These are phyloP conservation scores for Gallinago media DNA, from an alignment of 2,113 vertebrate species.

Conservation along the genomic window DNA sequence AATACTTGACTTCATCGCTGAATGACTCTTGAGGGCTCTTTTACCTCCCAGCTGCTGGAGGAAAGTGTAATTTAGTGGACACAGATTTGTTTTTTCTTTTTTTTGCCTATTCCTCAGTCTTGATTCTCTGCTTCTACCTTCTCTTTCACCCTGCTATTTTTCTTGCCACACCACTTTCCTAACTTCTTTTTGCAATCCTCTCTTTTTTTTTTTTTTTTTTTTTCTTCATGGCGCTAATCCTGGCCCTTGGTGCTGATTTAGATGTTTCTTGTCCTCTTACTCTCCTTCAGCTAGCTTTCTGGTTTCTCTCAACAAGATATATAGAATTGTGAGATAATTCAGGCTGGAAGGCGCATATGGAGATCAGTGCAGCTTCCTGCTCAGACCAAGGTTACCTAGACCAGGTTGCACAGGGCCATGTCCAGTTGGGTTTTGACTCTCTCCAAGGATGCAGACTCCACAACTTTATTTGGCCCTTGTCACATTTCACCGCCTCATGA, in stretches of 20 bases:
- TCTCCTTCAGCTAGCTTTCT: neutral
- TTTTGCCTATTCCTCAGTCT: neutral
- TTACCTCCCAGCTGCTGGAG: neutral
- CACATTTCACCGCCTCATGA: neutral
- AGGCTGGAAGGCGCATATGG: neutral
- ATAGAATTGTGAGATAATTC: neutral
- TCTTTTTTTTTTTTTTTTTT: neutral
- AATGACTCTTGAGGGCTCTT: neutral
- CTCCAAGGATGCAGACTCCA: neutral
- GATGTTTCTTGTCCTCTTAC: neutral
- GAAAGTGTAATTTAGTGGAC: neutral
- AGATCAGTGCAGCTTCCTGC: neutral
- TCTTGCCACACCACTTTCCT: neutral
- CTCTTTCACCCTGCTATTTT: neutral
- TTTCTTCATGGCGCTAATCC: neutral
- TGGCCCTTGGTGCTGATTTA: neutral
- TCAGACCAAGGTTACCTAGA: neutral
- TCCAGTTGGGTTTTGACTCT: neutral
- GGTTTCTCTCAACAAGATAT: neutral
- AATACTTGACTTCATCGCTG: neutral
- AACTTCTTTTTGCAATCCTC: neutral
- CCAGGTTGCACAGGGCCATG: fast-evolving
- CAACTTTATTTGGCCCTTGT: neutral
- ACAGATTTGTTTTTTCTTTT: neutral
- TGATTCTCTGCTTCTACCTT: neutral